A percentile compares a stretch with the other conserved stretches of the same genome.
Conservation (phyloP, 2,888 invertebrate genomes). For the Pemphredon lugubris region DNA sequence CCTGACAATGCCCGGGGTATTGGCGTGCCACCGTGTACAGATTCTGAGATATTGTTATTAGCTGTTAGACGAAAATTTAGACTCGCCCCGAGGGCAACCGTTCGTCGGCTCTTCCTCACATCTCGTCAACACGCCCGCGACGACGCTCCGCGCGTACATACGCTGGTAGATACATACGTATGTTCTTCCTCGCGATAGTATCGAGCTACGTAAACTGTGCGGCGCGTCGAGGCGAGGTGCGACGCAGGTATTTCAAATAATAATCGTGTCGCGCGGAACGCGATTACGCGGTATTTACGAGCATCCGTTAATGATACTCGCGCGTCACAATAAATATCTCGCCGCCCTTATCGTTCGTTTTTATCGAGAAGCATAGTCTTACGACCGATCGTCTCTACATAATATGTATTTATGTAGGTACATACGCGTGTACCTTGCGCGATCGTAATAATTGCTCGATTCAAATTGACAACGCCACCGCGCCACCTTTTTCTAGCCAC, state of each 20-base stretch:
- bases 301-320: constrained; percentile 41
- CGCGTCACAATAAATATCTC: constrained; percentile 20
- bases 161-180: no score
- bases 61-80: constrained; percentile 53
- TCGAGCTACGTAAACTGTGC: no score
- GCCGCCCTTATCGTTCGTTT: constrained; percentile 31
- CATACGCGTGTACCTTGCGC: no score
- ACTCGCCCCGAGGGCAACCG: constrained; percentile 35
- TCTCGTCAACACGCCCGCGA: no score
- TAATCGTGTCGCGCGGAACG: no score
- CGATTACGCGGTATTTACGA: no score
- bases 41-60: constrained; percentile 35
- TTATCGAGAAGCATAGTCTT: constrained; percentile 45
- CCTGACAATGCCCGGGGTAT: constrained; percentile 39
- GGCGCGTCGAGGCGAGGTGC: no score
- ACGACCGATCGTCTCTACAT: constrained; percentile 21
- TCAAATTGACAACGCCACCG: constrained; percentile 45
- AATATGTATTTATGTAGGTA: no score
- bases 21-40: constrained; percentile 30
- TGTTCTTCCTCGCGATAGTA: no score
- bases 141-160: no score
- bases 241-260: no score
- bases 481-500: neutral
- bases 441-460: constrained; percentile 51
- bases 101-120: no score